phyloP scores from a whole-genome alignment of 1,140 invertebrate genomes.

The Atta texana region DNA sequence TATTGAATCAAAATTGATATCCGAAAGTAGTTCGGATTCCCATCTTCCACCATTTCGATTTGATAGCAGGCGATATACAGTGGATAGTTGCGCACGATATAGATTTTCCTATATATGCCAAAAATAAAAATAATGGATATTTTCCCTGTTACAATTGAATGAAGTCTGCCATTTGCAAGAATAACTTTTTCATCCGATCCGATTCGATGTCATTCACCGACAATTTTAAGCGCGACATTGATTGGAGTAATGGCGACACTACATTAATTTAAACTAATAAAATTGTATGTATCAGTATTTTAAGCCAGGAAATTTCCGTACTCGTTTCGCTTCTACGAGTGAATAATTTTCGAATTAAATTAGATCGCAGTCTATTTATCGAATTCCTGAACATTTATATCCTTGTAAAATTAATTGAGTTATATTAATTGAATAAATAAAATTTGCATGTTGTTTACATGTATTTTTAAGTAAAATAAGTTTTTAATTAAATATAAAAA shows the following conservation, averaged over 20 bases:
- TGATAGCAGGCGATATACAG: neutral
- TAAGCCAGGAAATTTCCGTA: neutral
- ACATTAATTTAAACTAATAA: constrained; percentile 42
- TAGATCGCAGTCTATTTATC: neutral
- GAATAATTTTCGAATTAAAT: constrained; percentile 23
- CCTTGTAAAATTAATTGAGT: constrained; percentile 27
- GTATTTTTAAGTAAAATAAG: neutral
- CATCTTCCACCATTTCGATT: constrained; percentile 27
- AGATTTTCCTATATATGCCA: constrained; percentile 7
- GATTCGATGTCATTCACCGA: neutral
- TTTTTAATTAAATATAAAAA: too few relatives aligned
- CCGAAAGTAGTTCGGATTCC: constrained; percentile 24
- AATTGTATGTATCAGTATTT: constrained; percentile 14
- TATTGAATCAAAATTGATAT: constrained; percentile 55
- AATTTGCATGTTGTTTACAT: neutral
- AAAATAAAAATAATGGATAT: constrained; percentile 43
- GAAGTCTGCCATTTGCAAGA: constrained; percentile 32
- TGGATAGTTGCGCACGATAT: neutral
- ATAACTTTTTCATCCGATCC: constrained; percentile 33
- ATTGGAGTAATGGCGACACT: constrained; percentile 34
- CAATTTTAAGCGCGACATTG: constrained; percentile 34
- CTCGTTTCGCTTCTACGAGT: neutral
- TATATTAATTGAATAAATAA: neutral
- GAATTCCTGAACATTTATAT: neutral
- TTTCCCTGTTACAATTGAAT: constrained; percentile 19